Evolutionary conservation across 2,888 invertebrate species (phyloP), one percentile per base, ranked within the genome.

Genomic region (Lochmaea crataegi): DNA sequence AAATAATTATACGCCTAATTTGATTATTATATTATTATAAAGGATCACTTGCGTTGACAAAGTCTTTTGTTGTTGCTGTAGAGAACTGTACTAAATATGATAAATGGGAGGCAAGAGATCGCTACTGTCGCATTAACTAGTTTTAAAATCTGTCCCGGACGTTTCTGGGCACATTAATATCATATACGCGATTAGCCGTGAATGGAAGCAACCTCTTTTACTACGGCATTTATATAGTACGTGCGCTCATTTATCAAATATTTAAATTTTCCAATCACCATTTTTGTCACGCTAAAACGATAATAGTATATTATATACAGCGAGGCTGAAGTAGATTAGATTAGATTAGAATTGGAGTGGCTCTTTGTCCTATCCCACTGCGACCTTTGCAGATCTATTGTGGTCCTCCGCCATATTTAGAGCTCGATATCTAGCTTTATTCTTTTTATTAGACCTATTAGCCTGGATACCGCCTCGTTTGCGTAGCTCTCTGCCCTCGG

Each of bases 171-270:
- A 83, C 85, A 86, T 86, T 86, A 86, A 86, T 86, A 86, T 86
- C 85, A 84, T 84, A 86, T 86, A 85, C 86, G 85, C 86, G 86
- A 86, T 86, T 86, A 86, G 83, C 84, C 82, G 85, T 85, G 86
- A 86, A 86, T 86, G 81, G 84, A 80, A 83, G 82, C 82, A 83
- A 80, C 82, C 83, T 83, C 83, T 81, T 83, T 83, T 81, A 80
- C 82, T 81, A 80, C 70, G 81, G 78, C 71, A 80, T 51, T 61
- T 42, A 53, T 67, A 53, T 73, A 73, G 73, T 70, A 45, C 11
- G 51, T 45, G 73, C 58, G 70, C 70, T 42, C 16, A 42, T 57
- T 18, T 66, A 57, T 42, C 42, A n/a, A 65, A 26, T 48, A n/a
- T 22, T 26, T 9, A 18, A 53, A 48, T n/a, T 48, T 5, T 32